Evolutionary conservation across 1,140 invertebrate species (phyloP).

Genomic region (Zaprionus davidi): DNA sequence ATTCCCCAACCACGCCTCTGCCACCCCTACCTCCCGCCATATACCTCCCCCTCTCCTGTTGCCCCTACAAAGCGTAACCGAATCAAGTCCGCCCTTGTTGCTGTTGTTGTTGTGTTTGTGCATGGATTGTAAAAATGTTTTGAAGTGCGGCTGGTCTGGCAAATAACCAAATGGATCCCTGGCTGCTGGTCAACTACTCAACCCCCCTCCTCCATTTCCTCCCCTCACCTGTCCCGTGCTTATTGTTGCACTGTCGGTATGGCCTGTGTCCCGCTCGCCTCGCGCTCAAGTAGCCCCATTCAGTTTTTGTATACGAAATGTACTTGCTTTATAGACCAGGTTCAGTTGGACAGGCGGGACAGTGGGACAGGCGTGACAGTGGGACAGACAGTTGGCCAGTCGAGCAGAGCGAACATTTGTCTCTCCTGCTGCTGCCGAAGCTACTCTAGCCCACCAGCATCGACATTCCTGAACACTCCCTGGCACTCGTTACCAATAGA

Average conservation of each 20-base stretch:
- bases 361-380: conserved; percentile 12
- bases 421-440: background rate
- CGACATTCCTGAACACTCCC: conserved; percentile 33
- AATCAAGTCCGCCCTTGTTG: conserved; percentile 19
- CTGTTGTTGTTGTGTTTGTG: conserved; percentile 39
- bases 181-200: conserved; percentile 28
- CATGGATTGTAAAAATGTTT: conserved; percentile 59
- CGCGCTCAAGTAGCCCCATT: conserved; percentile 55
- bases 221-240: background rate
- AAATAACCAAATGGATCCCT: conserved; percentile 64
- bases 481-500: conserved; percentile 32
- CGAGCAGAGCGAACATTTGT: conserved; percentile 7
- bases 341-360: conserved; percentile 13
- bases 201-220: background rate
- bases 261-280: conserved; percentile 22
- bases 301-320: conserved; percentile 53
- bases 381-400: conserved; percentile 12
- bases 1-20: conserved; percentile 15
- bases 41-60: background rate
- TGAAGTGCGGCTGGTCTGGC: conserved; percentile 59
- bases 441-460: conserved; percentile 23
- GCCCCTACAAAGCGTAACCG: background rate
- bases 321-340: conserved; percentile 44
- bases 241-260: conserved; percentile 9
- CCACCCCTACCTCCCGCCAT: background rate